Conservation (phyloP, 2,797 vertebrate genomes). For the Echeneis naucrates region DNA sequence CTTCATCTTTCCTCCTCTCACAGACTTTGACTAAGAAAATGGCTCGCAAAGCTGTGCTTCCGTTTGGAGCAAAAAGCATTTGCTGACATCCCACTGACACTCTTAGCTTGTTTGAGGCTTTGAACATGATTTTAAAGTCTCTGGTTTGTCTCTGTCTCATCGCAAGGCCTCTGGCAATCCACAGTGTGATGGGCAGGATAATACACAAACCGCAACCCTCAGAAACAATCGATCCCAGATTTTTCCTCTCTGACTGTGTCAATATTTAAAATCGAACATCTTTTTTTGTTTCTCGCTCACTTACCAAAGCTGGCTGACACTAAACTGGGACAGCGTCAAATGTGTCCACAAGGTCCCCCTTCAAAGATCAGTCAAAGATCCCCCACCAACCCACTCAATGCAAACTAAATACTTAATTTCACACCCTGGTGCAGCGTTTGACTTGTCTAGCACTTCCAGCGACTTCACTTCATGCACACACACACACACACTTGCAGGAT, state of each 20-base stretch:
- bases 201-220: neutral
- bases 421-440: constrained; percentile 71
- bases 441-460: constrained; percentile 55
- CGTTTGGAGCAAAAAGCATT: constrained; percentile 11
- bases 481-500: constrained; percentile 32
- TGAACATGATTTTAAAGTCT: constrained; percentile 29
- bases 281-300: neutral
- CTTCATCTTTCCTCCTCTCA: neutral
- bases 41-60: neutral
- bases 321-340: constrained; percentile 10
- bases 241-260: neutral
- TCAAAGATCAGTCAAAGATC: constrained; percentile 35
- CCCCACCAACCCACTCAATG: constrained; percentile 9
- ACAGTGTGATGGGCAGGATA: constrained; percentile 19
- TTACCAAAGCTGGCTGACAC: constrained; percentile 8
- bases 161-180: constrained; percentile 13
- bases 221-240: neutral
- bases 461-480: constrained; percentile 31
- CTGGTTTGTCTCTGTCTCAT: constrained; percentile 5
- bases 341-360: constrained; percentile 19
- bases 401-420: constrained; percentile 60
- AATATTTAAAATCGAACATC: neutral
- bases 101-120: neutral
- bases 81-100: neutral
- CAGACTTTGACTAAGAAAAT: neutral